Percentiles rank a stretch among this genome's conserved stretches.
phyloP scores from a whole-genome alignment of 2,888 invertebrate genomes.

The Cantharis rufa region DNA sequence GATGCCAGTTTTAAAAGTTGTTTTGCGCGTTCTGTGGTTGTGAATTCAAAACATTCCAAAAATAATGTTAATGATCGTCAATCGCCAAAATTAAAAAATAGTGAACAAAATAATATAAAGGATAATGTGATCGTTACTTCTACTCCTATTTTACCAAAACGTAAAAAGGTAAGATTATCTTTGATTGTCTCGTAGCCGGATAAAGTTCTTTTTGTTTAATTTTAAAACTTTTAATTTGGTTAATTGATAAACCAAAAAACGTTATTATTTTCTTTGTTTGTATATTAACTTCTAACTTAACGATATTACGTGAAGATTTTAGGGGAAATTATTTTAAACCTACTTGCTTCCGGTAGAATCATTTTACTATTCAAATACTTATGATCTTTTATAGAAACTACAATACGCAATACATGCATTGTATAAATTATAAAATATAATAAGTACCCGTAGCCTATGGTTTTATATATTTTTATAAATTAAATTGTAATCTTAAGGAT shows the following conservation, averaged over 20 bases:
- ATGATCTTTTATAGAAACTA: background rate
- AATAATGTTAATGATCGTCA: background rate
- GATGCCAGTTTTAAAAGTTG: conserved; percentile 51
- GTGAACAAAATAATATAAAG: background rate
- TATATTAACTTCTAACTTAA: background rate
- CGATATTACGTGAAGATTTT: background rate
- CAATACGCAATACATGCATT: background rate
- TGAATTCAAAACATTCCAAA: conserved; percentile 46
- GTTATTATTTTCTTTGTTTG: background rate
- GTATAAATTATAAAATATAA: background rate
- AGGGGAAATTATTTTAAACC: background rate
- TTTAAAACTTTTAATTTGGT: background rate
- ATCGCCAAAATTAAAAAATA: background rate
- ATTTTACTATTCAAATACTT: background rate
- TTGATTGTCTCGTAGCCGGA: background rate
- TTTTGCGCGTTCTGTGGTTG: conserved; percentile 52
- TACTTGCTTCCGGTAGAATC: background rate
- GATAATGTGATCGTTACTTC: background rate
- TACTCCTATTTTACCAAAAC: background rate
- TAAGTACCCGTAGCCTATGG: background rate
- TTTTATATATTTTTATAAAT: background rate
- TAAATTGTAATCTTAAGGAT: background rate
- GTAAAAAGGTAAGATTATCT: background rate
- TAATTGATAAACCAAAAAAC: background rate
- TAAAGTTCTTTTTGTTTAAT: background rate